Evolutionary conservation across 35 echinoderm and acorn worm genomes (phyloP).

Genomic region (Stichopus chloronotus): DNA sequence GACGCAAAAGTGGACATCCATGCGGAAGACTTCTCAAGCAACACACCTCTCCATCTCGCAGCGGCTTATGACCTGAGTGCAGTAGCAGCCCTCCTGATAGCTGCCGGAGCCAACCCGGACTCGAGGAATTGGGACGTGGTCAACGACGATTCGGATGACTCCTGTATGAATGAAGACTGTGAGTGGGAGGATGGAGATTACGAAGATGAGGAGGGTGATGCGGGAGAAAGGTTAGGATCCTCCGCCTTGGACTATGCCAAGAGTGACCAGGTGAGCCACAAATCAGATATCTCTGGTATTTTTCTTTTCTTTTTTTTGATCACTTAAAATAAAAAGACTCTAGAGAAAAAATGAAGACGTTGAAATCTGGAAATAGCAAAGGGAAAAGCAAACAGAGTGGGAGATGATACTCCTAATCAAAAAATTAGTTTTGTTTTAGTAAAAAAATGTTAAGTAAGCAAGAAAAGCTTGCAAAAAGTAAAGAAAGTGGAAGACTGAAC

Average conservation of each 20-base stretch:
- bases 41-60: constrained; percentile 88
- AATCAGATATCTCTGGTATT: neutral
- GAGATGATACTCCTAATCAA: neutral
- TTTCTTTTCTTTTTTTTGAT: neutral
- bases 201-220: neutral
- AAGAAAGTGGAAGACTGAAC: no score
- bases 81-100: constrained; percentile 84
- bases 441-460: no score
- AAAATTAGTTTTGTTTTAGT: neutral
- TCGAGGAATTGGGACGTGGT: constrained; percentile 61
- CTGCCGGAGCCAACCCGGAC: constrained; percentile 76
- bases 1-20: constrained; percentile 88
- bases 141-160: constrained; percentile 30
- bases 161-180: neutral
- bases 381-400: neutral
- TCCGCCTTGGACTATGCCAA: constrained; percentile 41
- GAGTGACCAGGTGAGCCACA: constrained; percentile 25
- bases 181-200: constrained; percentile 44
- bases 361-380: neutral
- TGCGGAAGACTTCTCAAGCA: constrained; percentile 70
- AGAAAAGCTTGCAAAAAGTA: no score
- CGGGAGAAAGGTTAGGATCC: constrained; percentile 24
- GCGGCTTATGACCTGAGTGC: constrained; percentile 72
- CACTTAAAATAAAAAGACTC: neutral
- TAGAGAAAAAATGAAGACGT: neutral